phyloP scores from a whole-genome alignment of 2,888 invertebrate species.

The Trichogramma dendrolimi region DNA sequence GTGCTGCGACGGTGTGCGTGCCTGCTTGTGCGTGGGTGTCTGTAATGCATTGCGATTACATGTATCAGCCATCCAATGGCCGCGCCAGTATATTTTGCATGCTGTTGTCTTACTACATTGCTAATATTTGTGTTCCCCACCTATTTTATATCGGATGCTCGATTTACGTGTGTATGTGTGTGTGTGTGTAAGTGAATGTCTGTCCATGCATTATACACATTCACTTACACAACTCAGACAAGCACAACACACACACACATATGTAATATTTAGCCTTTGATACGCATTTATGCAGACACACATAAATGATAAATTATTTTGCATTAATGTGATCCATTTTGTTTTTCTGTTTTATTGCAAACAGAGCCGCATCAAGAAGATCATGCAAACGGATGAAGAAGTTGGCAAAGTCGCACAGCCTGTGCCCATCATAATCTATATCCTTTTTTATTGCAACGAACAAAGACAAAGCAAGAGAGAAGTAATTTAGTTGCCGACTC shows the following conservation, averaged over 20 bases:
- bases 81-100: too few species aligned
- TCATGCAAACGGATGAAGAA: slow-evolving; percentile 99
- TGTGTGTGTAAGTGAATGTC: too few species aligned
- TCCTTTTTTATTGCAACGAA: slow-evolving; percentile 66
- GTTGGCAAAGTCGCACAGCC: slow-evolving; percentile 99
- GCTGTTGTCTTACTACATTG: too few species aligned
- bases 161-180: too few species aligned
- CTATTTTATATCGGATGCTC: too few species aligned
- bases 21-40: background rate
- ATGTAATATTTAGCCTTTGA: background rate
- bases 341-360: slow-evolving; percentile 38
- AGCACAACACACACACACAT: background rate
- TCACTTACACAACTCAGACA: too few species aligned
- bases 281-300: slow-evolving; percentile 30
- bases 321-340: background rate
- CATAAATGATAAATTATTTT: slow-evolving; percentile 44
- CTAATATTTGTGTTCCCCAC: too few species aligned
- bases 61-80: too few species aligned
- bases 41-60: too few species aligned
- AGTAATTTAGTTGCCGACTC: too few species aligned
- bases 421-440: slow-evolving; percentile 97
- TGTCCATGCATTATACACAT: too few species aligned
- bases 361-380: slow-evolving; percentile 98
- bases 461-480: too few species aligned
- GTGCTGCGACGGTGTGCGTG: background rate